These are phyloP conservation scores for Malurus leucopterus DNA, from an alignment of 2,797 vertebrate genomes.

Conservation along the genomic window DNA sequence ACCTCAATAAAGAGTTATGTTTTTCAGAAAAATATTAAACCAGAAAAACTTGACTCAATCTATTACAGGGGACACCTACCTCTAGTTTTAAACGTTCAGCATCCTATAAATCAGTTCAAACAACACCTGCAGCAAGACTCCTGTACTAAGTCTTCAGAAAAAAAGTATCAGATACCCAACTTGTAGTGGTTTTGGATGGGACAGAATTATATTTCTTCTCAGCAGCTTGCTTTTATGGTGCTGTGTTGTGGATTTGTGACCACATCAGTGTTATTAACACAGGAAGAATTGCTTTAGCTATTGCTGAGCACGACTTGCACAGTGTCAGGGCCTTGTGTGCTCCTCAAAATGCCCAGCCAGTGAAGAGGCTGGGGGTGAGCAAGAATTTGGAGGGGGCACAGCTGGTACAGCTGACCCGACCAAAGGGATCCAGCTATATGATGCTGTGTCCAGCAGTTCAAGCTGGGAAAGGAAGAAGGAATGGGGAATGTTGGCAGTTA, in stretches of 20 bases:
- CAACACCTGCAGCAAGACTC: background rate
- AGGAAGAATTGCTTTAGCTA: background rate
- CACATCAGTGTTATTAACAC: background rate
- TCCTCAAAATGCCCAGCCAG: background rate
- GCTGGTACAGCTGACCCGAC: background rate
- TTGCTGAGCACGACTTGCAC: background rate
- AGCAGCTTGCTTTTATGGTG: background rate
- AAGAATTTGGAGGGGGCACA: background rate
- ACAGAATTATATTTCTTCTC: background rate
- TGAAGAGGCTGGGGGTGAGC: too few species aligned
- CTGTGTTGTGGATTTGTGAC: background rate
- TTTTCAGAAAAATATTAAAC: background rate
- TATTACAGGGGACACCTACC: background rate
- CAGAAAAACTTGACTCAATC: background rate
- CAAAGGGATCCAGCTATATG: background rate
- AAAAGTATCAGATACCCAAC: background rate
- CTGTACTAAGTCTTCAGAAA: background rate
- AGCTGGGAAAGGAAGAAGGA: background rate
- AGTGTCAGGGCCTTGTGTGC: background rate
- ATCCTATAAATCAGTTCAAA: background rate
- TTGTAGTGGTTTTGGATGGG: background rate
- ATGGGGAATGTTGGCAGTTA: fast-evolving
- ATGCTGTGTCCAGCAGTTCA: background rate
- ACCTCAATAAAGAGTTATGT: background rate
- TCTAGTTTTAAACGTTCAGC: background rate